Conservation (phyloP, 2,888 invertebrate species). For the Tricholauxania praeusta region DNA sequence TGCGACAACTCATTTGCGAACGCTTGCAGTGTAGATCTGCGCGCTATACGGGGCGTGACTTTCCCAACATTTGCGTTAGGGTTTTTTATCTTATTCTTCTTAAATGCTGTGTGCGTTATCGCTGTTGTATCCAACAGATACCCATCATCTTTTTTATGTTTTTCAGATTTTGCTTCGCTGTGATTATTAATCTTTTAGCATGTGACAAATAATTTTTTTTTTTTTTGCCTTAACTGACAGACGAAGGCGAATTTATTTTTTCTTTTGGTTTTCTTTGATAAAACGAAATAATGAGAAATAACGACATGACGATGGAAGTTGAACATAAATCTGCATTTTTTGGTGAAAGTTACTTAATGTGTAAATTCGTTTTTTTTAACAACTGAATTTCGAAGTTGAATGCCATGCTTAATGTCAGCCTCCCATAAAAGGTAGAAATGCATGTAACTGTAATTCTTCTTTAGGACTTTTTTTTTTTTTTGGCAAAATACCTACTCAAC, state of each 20-base stretch:
- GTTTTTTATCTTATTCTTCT: slow-evolving; percentile 1
- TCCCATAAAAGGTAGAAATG: too few species aligned
- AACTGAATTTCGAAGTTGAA: too few species aligned
- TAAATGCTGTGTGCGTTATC: slow-evolving; percentile 13
- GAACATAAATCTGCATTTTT: slow-evolving; percentile 17
- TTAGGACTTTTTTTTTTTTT: slow-evolving; percentile 4
- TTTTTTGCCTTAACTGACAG: not conserved
- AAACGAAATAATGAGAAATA: slow-evolving; percentile 15
- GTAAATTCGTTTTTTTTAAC: too few species aligned
- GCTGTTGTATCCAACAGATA: not conserved
- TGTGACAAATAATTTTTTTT: slow-evolving; percentile 18
- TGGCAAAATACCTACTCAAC: not conserved
- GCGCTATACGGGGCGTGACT: slow-evolving; percentile 25
- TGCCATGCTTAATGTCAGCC: too few species aligned
- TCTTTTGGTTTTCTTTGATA: not conserved
- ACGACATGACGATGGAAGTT: not conserved
- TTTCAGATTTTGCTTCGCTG: not conserved
- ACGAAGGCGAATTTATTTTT: not conserved
- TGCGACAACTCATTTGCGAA: slow-evolving; percentile 12
- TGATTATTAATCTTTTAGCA: slow-evolving; percentile 22
- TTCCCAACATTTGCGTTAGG: not conserved
- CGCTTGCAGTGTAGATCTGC: not conserved
- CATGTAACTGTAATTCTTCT: too few species aligned
- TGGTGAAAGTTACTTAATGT: slow-evolving; percentile 15
- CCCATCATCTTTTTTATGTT: slow-evolving; percentile 12